phyloP scores from a whole-genome alignment of 1,140 invertebrate species.

The Akabosia matsudoensis region DNA sequence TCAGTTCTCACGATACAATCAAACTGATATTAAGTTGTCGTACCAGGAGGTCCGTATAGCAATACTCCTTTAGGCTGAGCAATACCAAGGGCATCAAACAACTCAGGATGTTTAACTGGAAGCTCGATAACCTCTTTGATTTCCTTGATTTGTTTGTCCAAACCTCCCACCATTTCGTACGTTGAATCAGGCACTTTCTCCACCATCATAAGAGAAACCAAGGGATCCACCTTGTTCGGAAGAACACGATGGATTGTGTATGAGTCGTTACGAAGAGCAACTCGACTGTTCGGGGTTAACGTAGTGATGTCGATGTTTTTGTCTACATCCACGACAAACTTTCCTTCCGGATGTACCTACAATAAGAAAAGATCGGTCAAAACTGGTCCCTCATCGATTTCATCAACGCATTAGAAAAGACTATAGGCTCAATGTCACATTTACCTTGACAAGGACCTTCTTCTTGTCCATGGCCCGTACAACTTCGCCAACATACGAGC shows the following conservation, averaged over 20 bases:
- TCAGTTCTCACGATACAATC: too few species aligned
- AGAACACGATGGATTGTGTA: conserved; percentile 98
- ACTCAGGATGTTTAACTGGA: conserved; percentile 98
- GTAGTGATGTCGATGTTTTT: conserved; percentile 99
- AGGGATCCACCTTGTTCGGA: conserved; percentile 98
- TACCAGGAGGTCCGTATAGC: conserved; percentile 96
- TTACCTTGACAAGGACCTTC: conserved; percentile 93
- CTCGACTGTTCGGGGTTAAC: conserved; percentile 95
- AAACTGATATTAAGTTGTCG: not conserved
- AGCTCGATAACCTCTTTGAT: conserved; percentile 99
- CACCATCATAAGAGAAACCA: conserved; percentile 99
- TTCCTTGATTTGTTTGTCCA: conserved; percentile 99
- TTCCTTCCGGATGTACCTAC: conserved; percentile 94
- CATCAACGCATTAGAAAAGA: too few species aligned
- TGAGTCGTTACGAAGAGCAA: conserved; percentile 96
- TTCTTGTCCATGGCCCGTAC: conserved; percentile 99
- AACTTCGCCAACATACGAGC: conserved; percentile 98
- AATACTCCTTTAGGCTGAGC: conserved; percentile 99
- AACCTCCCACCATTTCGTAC: conserved; percentile 98
- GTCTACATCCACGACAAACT: conserved; percentile 99
- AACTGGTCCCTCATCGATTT: too few species aligned
- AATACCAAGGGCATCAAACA: conserved; percentile 98
- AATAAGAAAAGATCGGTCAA: conserved; percentile 22
- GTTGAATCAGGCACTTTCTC: conserved; percentile 99
- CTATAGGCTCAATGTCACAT: too few species aligned